Evolutionary conservation across 2,888 invertebrate species (phyloP), one percentile per base, ranked within the genome.

Genomic region (Chrysolina oricalcia): DNA sequence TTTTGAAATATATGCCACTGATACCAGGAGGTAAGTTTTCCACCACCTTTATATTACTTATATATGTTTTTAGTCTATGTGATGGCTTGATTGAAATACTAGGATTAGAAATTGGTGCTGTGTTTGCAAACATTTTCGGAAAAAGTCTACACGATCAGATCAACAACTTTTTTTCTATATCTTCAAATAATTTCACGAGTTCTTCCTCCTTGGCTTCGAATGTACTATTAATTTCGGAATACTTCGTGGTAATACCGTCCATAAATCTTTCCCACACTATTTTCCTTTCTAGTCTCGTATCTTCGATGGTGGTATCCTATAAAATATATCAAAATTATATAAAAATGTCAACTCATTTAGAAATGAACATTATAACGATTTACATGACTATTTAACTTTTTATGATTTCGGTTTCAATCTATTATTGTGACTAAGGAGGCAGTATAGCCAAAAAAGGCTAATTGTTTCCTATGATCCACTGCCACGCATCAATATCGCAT

Each of bases 181-280:
- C 94, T 73, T 92, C 90, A 87, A 96, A 96, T 83, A 94, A 92
- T 80, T 94, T 93, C 80, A 91, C 89, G 6, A 96, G 89, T 89
- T 95, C 94, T 85, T 93, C 93, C 89, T 96, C 94, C 88, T 95
- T 95, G 84, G 93, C 92, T 86, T 93, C 92, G 89, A 95, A 95
- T 53, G 93, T 92, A 86, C 92, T 92, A 85, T 96, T 95, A 81
- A 96, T 93, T 86, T 93, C 91, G 81, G 92, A 90, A 87, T 94
- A 95, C 84, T 93, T 94, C 81, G 93, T 91, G 84, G 93, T 93
- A 89, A 96, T 93, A 88, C 94, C 93, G 90, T 93, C 93, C 88
- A 95, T 92, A 85, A 96, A 95, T 79, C 91, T 91, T 83, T 93
- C 91, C 93, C 94, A 95, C 88, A 94, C 93, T 70, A 87, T 83